Percentiles rank a stretch among this genome's conserved stretches.
Conservation (phyloP, 53 echinoderm and acorn worm genomes). For the Luidia sarsii region DNA sequence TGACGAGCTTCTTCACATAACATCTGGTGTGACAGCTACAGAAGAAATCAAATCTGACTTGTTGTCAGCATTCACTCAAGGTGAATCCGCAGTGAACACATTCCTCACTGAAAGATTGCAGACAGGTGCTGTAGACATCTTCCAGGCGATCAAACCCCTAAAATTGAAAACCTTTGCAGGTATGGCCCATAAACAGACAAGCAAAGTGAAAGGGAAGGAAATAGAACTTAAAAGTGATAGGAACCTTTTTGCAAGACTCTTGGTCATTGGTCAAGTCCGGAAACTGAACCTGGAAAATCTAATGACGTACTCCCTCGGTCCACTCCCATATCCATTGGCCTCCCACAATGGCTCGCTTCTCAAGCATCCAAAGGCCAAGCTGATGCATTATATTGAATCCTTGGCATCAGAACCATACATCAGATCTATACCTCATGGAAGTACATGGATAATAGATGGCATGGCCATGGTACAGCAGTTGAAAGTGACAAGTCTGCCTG, state of each 20-base stretch:
- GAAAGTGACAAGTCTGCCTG: neutral
- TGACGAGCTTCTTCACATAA: slow-evolving; percentile 46
- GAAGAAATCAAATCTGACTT: slow-evolving; percentile 36
- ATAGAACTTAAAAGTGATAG: slow-evolving; percentile 28
- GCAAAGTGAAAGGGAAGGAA: slow-evolving; percentile 50
- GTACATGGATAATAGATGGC: slow-evolving; percentile 64
- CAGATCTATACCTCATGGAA: neutral
- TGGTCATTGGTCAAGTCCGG: slow-evolving; percentile 53
- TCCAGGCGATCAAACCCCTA: slow-evolving; percentile 15
- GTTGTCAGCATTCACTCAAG: slow-evolving; percentile 41
- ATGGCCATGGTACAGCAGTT: slow-evolving; percentile 65
- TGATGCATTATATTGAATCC: slow-evolving; percentile 39
- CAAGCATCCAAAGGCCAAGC: slow-evolving; percentile 64
- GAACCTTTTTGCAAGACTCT: slow-evolving; percentile 51
- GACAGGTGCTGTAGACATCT: neutral
- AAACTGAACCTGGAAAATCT: slow-evolving; percentile 55
- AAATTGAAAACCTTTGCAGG: slow-evolving; percentile 58
- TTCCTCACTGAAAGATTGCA: slow-evolving; percentile 26
- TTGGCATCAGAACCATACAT: neutral
- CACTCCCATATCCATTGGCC: slow-evolving; percentile 46
- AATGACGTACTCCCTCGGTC: slow-evolving; percentile 42
- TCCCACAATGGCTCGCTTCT: slow-evolving; percentile 45
- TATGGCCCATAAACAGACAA: slow-evolving; percentile 3
- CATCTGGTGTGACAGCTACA: slow-evolving; percentile 63
- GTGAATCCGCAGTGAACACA: slow-evolving; percentile 20